phyloP scores from a whole-genome alignment of 1,140 invertebrate genomes.

The Drosophila littoralis region DNA sequence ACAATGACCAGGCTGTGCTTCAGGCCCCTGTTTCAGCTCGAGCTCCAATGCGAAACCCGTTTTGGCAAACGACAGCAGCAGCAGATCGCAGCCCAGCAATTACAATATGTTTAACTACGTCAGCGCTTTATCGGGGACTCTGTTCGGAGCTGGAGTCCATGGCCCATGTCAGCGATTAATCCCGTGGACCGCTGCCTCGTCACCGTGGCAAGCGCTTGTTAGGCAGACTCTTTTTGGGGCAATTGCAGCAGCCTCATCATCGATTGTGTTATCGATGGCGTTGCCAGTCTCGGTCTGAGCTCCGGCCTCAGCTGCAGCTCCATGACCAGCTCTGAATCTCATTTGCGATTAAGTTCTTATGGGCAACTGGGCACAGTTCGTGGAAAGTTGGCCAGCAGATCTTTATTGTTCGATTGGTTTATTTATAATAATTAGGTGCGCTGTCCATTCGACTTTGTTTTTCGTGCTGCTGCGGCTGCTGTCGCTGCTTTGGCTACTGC shows the following conservation, averaged over 20 bases:
- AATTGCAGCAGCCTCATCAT: conserved; percentile 63
- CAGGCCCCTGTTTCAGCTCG: conserved; percentile 2
- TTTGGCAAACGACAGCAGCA: conserved; percentile 48
- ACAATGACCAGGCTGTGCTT: conserved; percentile 56
- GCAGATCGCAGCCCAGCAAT: conserved; percentile 63
- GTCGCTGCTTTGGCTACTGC: conserved; percentile 31
- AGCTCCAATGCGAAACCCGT: conserved; percentile 53
- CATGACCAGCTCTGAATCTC: conserved; percentile 59
- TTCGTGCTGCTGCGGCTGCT: conserved; percentile 36
- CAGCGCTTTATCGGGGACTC: conserved; percentile 69
- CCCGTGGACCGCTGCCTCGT: conserved; percentile 68
- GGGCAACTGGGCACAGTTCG: conserved; percentile 62
- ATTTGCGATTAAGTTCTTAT: conserved; percentile 83
- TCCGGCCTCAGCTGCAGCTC: conserved; percentile 3
- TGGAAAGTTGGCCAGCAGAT: conserved; percentile 79
- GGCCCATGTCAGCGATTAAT: conserved; percentile 80
- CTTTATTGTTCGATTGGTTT: conserved; percentile 84
- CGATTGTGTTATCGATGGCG: conserved; percentile 84
- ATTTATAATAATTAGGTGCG: conserved; percentile 84
- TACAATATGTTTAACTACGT: conserved; percentile 84
- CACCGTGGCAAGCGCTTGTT: conserved; percentile 65
- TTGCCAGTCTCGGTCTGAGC: conserved; percentile 49
- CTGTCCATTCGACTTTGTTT: conserved; percentile 68
- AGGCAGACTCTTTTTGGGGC: conserved; percentile 43
- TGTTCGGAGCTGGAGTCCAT: conserved; percentile 34